Base-by-base conservation (phyloP, 2,888 invertebrate genomes). In the Apocheima hispidaria region DNA sequence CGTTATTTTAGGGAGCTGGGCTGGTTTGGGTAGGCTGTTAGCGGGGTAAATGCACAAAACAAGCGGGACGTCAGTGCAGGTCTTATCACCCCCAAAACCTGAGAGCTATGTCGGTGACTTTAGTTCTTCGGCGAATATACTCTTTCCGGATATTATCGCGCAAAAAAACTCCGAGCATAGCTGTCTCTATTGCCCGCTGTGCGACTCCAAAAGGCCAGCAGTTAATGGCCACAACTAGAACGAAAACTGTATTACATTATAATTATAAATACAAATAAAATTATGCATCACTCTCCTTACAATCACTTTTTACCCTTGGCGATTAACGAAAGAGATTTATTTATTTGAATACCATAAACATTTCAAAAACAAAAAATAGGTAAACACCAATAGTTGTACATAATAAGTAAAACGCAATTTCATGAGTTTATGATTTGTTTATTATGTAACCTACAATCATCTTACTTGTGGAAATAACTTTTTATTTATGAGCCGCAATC, bases 401-500 rank as follows among this genome's bases (percentile, higher is more conserved):
- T 26, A 50, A 10, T 21, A 51, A 50, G 50, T 44, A 44, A 55
- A 61, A 58, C 51, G 59, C 36, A n/a, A 28, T 21, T 65, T 48
- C 38, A 18, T 54, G 35, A 33, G 26, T 55, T 52, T 52, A 54
- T 44, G 54, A 57, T 60, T 66, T 62, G 52, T 57, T 62, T 48
- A 48, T 43, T 60, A 23, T 28, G 56, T 56, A 55, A 46, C 57
- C 59, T 53, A 53, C 38, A 53, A 61, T 65, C 48, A 57, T 40
- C 46, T 33, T 41, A 43, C 20, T 56, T 16, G 52, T 57, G 60
- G 62, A 55, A 67, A 58, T 67, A 60, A 56, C 35, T 59, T 62
- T 62, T 58, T 53, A 64, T 68, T 66, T 60, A 66, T 68, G 28
- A 60, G 38, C 59, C 38, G 59, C 66, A 68, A 66, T 68, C 60